Conservation (phyloP, 2,888 invertebrate species). For the Catocala sponsa region DNA sequence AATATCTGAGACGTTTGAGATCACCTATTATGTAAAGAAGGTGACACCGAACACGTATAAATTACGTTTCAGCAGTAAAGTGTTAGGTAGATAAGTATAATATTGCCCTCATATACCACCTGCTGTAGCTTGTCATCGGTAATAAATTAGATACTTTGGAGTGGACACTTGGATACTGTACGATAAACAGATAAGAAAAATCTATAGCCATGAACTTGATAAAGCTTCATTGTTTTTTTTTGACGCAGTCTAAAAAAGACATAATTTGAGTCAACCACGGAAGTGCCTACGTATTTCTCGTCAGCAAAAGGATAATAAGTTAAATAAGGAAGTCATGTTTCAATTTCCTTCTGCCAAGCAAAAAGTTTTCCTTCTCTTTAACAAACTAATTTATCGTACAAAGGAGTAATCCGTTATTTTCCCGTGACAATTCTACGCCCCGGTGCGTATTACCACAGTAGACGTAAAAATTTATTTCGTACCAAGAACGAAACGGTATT, state of each 20-base stretch:
- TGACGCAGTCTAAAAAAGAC: conserved; percentile 5
- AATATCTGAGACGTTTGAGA: neutral
- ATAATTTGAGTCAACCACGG: conserved; percentile 17
- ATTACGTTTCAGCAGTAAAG: neutral
- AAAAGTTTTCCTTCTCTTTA: conserved; percentile 34
- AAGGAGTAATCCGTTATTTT: conserved; percentile 16
- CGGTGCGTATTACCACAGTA: too few relatives aligned
- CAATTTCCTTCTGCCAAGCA: conserved; percentile 41
- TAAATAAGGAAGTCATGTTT: conserved; percentile 44
- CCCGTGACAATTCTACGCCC: conserved; percentile 33
- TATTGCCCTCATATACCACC: neutral
- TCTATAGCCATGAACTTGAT: conserved; percentile 53
- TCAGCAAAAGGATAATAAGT: conserved; percentile 30
- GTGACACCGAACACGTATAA: neutral
- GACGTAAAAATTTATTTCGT: conserved; percentile 45
- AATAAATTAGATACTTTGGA: conserved; percentile 26
- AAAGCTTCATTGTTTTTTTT: conserved; percentile 28
- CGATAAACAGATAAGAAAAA: conserved; percentile 35
- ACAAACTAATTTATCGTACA: conserved; percentile 2
- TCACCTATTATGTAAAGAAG: conserved; percentile 1
- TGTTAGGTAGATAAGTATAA: neutral
- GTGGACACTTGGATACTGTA: conserved; percentile 25
- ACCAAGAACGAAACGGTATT: conserved; percentile 51
- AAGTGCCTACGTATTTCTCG: conserved; percentile 23
- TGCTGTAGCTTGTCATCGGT: conserved; percentile 16